Evolutionary conservation across 2,113 vertebrate species (phyloP), one percentile per base, ranked within the genome.

Genomic region (Amazona guildingii): DNA sequence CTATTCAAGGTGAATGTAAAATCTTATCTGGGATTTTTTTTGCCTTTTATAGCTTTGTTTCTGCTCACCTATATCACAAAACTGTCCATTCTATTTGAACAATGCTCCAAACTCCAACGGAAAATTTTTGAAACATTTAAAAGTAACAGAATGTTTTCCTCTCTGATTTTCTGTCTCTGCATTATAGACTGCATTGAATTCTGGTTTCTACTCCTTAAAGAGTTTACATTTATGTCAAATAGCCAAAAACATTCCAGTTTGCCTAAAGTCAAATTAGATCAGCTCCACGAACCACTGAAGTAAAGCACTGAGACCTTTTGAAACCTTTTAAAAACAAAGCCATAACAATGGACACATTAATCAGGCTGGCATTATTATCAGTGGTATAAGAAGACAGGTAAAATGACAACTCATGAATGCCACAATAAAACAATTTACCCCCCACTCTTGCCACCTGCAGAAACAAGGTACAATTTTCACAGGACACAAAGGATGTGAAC

Each of bases 281-380:
- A 97, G 68, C 62, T 92, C 78, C 51, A 94, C 95, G 92, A 92
- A 94, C 75, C 79, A 85, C 72, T 91, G 75, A 94, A 96, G 88
- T 90, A 94, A 97, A 97, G 94, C 86, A 94, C 46, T 14, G 11
- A 96, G 72, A 80, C 43, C 66, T 93, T 96, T 31, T 82, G 84
- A 97, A 77, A 77, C 52, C 83, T 75, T 92, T 96, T 74, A 93
- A 92, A 94, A 88, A 51, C 63, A 86, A 68, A 92, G 77, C 46
- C 93, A 97, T 92, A 86, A 96, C 96, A 97, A 88, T 14, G 49
- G 83, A 70, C 77, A 57, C 85, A 95, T 91, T 97, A 92, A 94
- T 97, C 63, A 89, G 61, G 61, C 54, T 83, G 68, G 69, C 82
- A 95, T 92, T 94, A 91, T 91, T 79, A 93, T 69, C 81, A 49